A percentile compares a stretch with the other conserved stretches of the same genome.
Conservation (phyloP, 37 sponge, comb jelly and placozoan genomes). For the Chondrosia reniformis region DNA sequence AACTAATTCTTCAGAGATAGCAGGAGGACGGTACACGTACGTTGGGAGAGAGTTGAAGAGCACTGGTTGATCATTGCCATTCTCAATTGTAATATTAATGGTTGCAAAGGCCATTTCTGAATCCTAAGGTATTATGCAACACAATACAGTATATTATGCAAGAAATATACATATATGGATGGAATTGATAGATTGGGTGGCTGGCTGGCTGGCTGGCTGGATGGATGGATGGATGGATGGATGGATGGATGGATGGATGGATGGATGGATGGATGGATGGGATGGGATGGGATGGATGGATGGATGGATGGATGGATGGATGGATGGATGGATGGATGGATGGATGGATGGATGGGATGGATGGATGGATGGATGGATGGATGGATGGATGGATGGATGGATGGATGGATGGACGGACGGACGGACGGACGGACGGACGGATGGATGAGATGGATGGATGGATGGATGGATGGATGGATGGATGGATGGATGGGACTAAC, state of each 20-base stretch:
- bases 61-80: neutral
- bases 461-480: neutral
- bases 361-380: neutral
- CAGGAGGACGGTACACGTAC: neutral
- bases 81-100: neutral
- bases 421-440: neutral
- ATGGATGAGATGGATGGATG: neutral
- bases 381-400: too few species aligned
- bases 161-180: too few species aligned
- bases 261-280: too few species aligned
- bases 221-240: too few species aligned
- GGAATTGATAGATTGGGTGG: too few species aligned
- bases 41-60: neutral
- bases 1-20: neutral
- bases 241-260: too few species aligned
- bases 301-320: neutral
- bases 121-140: too few species aligned
- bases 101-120: neutral
- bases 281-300: too few species aligned
- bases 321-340: neutral
- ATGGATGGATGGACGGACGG: neutral
- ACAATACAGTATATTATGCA: too few species aligned
- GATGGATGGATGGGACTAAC: neutral
- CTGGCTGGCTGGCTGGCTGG: too few species aligned
- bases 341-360: neutral